Conservation (phyloP, 1,140 invertebrate species). For the Streblospio benedicti region DNA sequence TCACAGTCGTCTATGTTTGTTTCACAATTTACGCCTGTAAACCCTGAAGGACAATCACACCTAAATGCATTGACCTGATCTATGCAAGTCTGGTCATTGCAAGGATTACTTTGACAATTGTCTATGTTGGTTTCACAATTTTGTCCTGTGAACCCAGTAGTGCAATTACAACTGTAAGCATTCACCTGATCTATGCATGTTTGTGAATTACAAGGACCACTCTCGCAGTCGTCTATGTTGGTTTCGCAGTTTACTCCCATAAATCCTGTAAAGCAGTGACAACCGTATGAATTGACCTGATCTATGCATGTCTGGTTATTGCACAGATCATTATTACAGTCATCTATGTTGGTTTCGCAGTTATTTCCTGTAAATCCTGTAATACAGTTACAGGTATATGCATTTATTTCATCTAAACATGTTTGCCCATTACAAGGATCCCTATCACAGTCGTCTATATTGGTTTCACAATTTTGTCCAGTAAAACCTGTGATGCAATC, state of each 20-base stretch:
- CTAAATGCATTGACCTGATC: conserved; percentile 52
- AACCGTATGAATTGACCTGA: too few relatives aligned
- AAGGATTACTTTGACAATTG: not conserved
- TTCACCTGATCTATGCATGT: conserved; percentile 26
- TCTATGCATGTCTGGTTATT: conserved; percentile 27
- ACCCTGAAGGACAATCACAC: conserved; percentile 82
- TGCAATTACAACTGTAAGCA: conserved; percentile 13
- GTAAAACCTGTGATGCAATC: too few relatives aligned
- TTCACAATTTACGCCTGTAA: conserved; percentile 52
- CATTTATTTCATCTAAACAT: too few relatives aligned
- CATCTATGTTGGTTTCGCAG: too few relatives aligned
- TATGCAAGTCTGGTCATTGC: conserved; percentile 8
- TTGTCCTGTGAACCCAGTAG: conserved; percentile 17
- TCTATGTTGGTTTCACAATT: conserved; percentile 24
- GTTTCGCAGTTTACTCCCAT: conserved; percentile 8
- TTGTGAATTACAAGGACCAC: conserved; percentile 32
- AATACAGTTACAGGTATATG: conserved; percentile 85
- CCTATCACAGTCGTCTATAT: too few relatives aligned
- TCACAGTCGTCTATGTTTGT: conserved; percentile 28
- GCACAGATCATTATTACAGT: too few relatives aligned
- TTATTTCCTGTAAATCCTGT: conserved; percentile 84
- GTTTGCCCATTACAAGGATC: too few relatives aligned
- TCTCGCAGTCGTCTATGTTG: conserved; percentile 27
- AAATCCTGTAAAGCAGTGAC: too few relatives aligned
- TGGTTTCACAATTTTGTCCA: too few relatives aligned